These are phyloP conservation scores for Pteropus rufus DNA, from an alignment of 2,797 vertebrate species.

Conservation along the genomic window DNA sequence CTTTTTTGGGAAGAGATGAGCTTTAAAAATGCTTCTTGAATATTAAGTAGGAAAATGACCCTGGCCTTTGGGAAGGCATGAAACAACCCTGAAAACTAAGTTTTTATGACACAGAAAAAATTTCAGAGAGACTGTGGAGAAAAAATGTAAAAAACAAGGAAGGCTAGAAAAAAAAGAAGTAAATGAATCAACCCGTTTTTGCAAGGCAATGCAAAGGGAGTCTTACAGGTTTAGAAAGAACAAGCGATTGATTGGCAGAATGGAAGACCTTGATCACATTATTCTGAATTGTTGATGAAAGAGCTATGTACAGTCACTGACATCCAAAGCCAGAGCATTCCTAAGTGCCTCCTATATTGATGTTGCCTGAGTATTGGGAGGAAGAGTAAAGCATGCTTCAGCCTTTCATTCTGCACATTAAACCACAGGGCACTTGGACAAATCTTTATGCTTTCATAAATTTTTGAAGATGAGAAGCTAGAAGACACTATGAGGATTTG, in stretches of 20 bases:
- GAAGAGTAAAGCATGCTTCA: background rate
- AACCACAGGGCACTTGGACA: background rate
- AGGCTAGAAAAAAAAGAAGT: background rate
- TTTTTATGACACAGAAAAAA: background rate
- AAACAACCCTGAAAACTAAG: background rate
- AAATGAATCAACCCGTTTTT: background rate
- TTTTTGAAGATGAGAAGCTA: background rate
- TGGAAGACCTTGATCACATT: background rate
- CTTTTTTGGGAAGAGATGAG: background rate
- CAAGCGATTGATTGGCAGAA: background rate
- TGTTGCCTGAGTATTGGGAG: background rate
- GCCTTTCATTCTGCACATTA: background rate
- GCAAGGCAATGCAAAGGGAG: background rate
- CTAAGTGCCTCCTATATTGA: background rate
- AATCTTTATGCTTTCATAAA: background rate
- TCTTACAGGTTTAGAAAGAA: background rate
- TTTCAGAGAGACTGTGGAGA: background rate
- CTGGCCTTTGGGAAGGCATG: background rate
- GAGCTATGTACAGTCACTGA: background rate
- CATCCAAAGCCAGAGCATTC: background rate
- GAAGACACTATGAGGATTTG: background rate
- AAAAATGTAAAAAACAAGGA: background rate
- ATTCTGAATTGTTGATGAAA: conserved; percentile 27
- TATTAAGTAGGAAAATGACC: conserved; percentile 35
- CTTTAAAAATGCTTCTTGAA: conserved; percentile 18